These are phyloP conservation scores for Zoanthus gigantus DNA, from an alignment of 92 coral and sea anemone species.

Conservation along the genomic window DNA sequence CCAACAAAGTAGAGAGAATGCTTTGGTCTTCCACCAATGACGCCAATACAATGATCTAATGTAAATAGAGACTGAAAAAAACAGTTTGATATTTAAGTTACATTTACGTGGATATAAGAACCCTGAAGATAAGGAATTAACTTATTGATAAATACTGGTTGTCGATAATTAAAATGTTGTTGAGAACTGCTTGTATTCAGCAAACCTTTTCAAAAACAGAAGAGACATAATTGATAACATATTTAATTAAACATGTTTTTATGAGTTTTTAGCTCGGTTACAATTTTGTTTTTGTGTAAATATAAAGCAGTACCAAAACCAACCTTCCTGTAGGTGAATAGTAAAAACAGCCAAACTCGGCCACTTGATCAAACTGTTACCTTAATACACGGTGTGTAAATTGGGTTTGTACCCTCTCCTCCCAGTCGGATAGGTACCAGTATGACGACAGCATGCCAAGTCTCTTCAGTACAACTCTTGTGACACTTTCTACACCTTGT, in stretches of 20 bases:
- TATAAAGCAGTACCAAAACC: background rate
- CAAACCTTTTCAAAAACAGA: too few relatives aligned
- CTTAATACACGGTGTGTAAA: conserved; percentile 93
- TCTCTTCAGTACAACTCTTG: conserved; percentile 66
- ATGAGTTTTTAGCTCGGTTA: too few relatives aligned
- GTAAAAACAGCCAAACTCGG: background rate
- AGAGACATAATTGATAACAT: too few relatives aligned
- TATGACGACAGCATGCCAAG: conserved; percentile 92
- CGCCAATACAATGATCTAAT: conserved; percentile 95
- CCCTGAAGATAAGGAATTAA: too few relatives aligned
- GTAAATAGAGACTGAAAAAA: conserved; percentile 85
- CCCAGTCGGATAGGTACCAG: conserved; percentile 95
- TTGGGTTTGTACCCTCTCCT: conserved; percentile 91
- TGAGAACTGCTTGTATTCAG: too few relatives aligned
- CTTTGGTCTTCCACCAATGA: conserved; percentile 98
- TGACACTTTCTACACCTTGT: conserved; percentile 86
- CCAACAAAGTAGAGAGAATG: conserved; percentile 99
- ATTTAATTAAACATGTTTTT: too few relatives aligned
- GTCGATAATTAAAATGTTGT: too few relatives aligned
- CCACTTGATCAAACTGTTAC: conserved; percentile 25
- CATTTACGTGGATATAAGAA: too few relatives aligned
- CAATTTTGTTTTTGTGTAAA: too few relatives aligned
- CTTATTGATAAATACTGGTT: too few relatives aligned
- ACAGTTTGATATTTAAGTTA: background rate
- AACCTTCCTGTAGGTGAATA: background rate